These are phyloP conservation scores for Melozone crissalis DNA, from an alignment of 2,113 vertebrate species.

Conservation along the genomic window DNA sequence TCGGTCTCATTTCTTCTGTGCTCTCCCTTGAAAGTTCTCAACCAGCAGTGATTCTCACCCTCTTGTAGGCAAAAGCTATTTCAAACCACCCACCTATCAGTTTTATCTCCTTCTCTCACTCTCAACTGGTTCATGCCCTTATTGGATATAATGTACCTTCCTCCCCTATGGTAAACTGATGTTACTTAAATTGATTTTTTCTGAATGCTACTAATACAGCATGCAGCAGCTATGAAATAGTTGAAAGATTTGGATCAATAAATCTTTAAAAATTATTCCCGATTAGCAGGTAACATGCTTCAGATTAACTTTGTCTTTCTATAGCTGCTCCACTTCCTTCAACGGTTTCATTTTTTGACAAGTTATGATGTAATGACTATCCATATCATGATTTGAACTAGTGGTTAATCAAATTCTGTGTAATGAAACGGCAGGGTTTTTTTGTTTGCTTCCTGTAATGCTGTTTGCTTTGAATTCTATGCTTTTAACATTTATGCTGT, in stretches of 20 bases:
- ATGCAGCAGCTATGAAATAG: background rate
- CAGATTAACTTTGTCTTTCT: background rate
- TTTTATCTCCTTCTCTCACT: background rate
- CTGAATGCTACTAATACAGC: background rate
- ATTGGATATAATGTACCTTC: background rate
- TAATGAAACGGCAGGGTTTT: background rate
- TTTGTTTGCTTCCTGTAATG: background rate
- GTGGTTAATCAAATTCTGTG: background rate
- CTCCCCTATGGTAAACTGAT: background rate
- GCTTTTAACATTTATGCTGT: conserved; percentile 8
- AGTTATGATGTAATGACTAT: background rate
- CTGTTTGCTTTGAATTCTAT: conserved; percentile 17
- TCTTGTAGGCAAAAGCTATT: background rate
- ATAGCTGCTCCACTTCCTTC: background rate
- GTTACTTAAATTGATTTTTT: background rate
- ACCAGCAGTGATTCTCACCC: background rate
- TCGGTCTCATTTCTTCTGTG: background rate
- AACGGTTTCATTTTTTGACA: background rate
- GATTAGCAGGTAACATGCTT: background rate
- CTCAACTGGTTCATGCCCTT: background rate
- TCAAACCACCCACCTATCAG: background rate
- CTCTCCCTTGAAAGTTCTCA: background rate
- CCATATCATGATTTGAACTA: background rate
- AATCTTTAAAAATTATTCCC: background rate
- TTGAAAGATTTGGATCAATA: background rate